Percentiles rank a stretch among this genome's conserved stretches.
These are phyloP conservation scores for Anguilla marmorata DNA, from an alignment of 2,797 vertebrate genomes.

Conservation along the genomic window DNA sequence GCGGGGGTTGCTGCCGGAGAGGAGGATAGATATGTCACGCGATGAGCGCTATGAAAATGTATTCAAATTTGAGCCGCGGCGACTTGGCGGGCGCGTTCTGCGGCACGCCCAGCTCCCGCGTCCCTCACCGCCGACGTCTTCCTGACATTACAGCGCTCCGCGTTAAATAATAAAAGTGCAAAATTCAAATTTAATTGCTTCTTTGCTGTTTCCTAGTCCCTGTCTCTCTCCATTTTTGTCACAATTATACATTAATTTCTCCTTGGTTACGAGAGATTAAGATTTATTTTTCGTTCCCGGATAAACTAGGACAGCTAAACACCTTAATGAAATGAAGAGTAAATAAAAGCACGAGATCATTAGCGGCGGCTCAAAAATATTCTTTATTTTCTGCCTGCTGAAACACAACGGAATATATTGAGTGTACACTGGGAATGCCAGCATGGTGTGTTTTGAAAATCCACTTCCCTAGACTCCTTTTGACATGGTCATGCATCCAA, in stretches of 20 bases:
- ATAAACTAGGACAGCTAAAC: conserved; percentile 30
- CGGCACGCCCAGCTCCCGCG: background rate
- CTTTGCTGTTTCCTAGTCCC: conserved; percentile 36
- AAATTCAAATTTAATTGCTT: conserved; percentile 44
- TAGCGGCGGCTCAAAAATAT: background rate
- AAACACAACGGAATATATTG: background rate
- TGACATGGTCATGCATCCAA: background rate
- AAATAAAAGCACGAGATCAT: conserved; percentile 28
- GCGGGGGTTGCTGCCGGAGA: background rate
- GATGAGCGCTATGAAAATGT: conserved; percentile 19
- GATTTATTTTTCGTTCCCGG: conserved; percentile 30
- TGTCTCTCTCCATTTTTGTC: conserved; percentile 40
- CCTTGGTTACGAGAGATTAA: conserved; percentile 36
- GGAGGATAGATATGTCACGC: conserved; percentile 6
- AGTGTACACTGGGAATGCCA: background rate
- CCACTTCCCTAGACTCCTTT: background rate
- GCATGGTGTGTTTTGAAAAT: background rate
- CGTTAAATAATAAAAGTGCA: conserved; percentile 42
- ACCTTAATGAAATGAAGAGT: conserved; percentile 29
- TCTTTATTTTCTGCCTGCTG: background rate
- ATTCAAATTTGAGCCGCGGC: background rate
- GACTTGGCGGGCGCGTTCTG: conserved; percentile 3
- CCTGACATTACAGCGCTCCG: conserved; percentile 14
- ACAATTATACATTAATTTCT: conserved; percentile 38
- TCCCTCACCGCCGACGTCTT: conserved; percentile 22